These are phyloP conservation scores for Dione juno DNA, from an alignment of 2,888 invertebrate species.

Conservation along the genomic window DNA sequence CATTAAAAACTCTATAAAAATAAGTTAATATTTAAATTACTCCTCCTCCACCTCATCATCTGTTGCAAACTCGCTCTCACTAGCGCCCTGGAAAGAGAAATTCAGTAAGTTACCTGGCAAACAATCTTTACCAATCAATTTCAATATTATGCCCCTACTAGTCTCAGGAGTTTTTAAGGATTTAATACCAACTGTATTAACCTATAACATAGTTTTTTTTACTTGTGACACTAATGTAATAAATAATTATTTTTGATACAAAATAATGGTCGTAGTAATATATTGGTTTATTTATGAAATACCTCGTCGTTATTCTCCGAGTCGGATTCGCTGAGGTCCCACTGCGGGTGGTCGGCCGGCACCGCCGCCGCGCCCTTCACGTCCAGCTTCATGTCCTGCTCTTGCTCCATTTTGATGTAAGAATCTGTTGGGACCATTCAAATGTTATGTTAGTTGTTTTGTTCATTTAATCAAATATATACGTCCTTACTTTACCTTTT, in stretches of 20 bases:
- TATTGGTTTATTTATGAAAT: not conserved
- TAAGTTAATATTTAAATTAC: constrained; percentile 72
- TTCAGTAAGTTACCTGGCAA: not conserved
- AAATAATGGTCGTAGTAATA: no score
- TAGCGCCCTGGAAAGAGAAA: constrained; percentile 71
- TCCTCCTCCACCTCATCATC: constrained; percentile 86
- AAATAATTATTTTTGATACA: no score
- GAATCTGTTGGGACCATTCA: constrained; percentile 86
- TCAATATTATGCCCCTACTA: no score
- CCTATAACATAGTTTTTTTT: no score
- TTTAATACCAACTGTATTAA: no score
- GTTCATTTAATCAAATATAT: no score
- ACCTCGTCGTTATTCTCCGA: constrained; percentile 85
- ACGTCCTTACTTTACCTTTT: no score
- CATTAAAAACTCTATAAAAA: constrained; percentile 82
- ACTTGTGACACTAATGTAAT: no score
- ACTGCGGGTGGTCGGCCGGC: constrained; percentile 97
- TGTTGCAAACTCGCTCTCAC: constrained; percentile 86
- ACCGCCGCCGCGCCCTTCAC: constrained; percentile 97
- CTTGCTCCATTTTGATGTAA: constrained; percentile 98
- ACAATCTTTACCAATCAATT: no score
- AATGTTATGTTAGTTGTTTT: not conserved
- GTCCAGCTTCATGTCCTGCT: constrained; percentile 97
- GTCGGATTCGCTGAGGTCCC: constrained; percentile 98
- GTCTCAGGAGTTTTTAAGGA: no score